phyloP scores from a whole-genome alignment of 2,797 vertebrate genomes.

The Mus minutoides region DNA sequence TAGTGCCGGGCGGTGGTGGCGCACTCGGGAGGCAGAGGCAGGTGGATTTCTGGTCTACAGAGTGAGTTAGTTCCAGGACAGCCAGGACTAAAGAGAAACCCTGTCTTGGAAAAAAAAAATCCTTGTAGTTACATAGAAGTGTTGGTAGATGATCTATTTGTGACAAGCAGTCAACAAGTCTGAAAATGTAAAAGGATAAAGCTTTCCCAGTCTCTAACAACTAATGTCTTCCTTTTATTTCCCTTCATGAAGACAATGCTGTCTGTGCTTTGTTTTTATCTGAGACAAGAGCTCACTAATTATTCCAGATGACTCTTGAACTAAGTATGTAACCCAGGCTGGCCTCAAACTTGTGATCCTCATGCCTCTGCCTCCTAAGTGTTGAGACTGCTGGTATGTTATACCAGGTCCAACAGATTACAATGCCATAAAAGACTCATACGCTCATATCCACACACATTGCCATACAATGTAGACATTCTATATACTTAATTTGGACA shows the following conservation, averaged over 20 bases:
- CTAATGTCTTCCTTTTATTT: constrained; percentile 45
- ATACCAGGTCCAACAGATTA: background rate
- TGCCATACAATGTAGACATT: background rate
- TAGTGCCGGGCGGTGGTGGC: too few relatives aligned
- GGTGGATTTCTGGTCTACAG: too few relatives aligned
- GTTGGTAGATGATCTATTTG: constrained; percentile 41
- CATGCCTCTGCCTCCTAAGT: background rate
- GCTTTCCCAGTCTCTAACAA: background rate
- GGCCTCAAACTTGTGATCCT: background rate
- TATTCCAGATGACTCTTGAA: background rate
- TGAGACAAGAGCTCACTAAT: background rate
- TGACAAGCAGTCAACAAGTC: background rate
- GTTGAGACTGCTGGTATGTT: background rate
- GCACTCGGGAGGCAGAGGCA: too few relatives aligned
- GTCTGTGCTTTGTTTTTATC: background rate
- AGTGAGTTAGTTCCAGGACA: too few relatives aligned
- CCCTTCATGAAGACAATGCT: background rate
- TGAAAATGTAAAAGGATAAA: constrained; percentile 37
- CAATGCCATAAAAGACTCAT: background rate
- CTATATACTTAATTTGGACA: constrained; percentile 62
- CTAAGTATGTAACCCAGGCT: background rate
- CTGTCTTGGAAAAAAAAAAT: too few relatives aligned
- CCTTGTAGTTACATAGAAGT: constrained; percentile 50
- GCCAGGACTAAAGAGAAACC: too few relatives aligned
- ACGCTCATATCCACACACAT: background rate